Evolutionary conservation across 92 coral and sea anemone genomes (phyloP).

Genomic region (Phenganax marumi): DNA sequence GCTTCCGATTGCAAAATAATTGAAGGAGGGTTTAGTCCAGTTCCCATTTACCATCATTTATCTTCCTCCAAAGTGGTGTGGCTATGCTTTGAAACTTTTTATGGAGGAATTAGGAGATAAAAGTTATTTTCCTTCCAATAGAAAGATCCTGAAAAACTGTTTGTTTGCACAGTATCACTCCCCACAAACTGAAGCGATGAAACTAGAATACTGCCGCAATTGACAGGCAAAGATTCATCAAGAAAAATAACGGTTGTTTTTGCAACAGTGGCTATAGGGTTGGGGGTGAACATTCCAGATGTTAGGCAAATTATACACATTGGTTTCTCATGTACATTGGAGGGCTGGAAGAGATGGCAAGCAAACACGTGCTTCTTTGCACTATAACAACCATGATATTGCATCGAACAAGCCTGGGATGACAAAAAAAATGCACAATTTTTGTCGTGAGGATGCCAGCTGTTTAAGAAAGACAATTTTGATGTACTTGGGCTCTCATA

Average conservation of each 20-base stretch:
- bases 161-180: constrained; percentile 53
- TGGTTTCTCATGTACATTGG: constrained; percentile 51
- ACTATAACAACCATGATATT: constrained; percentile 50
- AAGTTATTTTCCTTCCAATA: constrained; percentile 21
- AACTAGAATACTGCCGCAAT: constrained; percentile 45
- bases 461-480: constrained; percentile 15
- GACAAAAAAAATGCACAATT: too few relatives aligned
- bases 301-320: constrained; percentile 53
- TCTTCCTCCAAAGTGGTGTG: too few relatives aligned
- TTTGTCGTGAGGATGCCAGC: background rate
- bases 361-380: constrained; percentile 25
- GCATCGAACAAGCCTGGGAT: too few relatives aligned
- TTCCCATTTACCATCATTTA: too few relatives aligned
- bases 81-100: too few relatives aligned
- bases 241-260: constrained; percentile 41
- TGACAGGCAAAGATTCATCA: constrained; percentile 36
- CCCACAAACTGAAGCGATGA: too few relatives aligned
- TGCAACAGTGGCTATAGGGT: constrained; percentile 59
- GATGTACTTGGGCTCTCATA: constrained; percentile 36
- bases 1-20: background rate
- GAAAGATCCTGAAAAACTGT: constrained; percentile 30
- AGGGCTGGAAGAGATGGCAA: constrained; percentile 60
- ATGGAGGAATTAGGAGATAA: background rate
- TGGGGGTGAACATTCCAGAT: constrained; percentile 48
- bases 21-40: background rate